Percentiles rank a stretch among this genome's conserved stretches.
These are phyloP conservation scores for Lysandra bellargus DNA, from an alignment of 2,888 invertebrate genomes.

Conservation along the genomic window DNA sequence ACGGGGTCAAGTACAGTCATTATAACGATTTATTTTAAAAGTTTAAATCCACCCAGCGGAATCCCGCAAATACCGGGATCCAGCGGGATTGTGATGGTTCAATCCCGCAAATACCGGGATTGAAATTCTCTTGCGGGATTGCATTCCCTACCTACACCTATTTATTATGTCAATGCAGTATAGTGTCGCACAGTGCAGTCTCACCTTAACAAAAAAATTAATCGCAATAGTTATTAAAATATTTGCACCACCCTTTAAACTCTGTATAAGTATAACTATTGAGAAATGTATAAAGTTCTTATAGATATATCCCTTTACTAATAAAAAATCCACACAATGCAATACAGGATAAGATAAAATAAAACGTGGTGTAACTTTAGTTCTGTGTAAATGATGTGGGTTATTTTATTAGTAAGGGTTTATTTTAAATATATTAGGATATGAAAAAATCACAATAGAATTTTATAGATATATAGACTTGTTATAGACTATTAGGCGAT, in stretches of 20 bases:
- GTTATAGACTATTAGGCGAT: constrained; percentile 27
- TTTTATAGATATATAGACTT: constrained; percentile 28
- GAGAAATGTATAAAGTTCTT: constrained; percentile 25
- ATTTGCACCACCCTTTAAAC: neutral
- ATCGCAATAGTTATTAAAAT: constrained; percentile 12
- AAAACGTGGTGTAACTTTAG: neutral
- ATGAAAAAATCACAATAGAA: constrained; percentile 31
- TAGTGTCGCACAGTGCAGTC: too few species aligned
- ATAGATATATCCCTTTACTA: neutral
- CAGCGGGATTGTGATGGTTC: too few species aligned
- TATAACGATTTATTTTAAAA: too few species aligned
- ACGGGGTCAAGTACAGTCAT: too few species aligned
- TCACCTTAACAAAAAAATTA: neutral
- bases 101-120: too few species aligned
- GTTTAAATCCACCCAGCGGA: too few species aligned
- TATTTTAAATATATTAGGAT: neutral
- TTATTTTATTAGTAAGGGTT: neutral
- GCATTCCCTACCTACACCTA: too few species aligned
- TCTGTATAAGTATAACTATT: constrained; percentile 24
- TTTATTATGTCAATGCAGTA: too few species aligned
- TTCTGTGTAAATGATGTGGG: neutral
- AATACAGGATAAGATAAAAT: neutral
- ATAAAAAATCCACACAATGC: neutral
- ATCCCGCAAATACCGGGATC: too few species aligned
- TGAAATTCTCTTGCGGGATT: too few species aligned